These are phyloP conservation scores for Rhynchomys soricoides DNA, from an alignment of 2,113 vertebrate species.

Conservation along the genomic window DNA sequence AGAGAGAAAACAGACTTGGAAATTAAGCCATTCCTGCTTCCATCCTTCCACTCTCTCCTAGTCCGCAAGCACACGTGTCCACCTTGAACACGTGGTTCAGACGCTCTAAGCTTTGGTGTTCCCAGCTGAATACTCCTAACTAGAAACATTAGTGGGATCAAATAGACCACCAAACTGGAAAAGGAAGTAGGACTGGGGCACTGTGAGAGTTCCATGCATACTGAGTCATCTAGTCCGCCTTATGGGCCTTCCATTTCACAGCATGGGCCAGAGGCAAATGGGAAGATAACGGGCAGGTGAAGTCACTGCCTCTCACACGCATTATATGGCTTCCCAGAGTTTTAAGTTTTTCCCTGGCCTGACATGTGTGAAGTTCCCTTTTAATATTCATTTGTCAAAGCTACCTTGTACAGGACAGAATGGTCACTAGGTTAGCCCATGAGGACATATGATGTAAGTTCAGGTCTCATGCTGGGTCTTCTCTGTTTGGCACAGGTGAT, in stretches of 20 bases:
- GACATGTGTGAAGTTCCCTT: neutral
- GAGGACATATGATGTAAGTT: neutral
- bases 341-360: neutral
- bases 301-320: neutral
- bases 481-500: slow-evolving; percentile 85
- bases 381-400: neutral
- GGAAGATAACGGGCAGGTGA: neutral
- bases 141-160: neutral
- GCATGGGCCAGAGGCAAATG: neutral
- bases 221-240: neutral
- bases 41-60: neutral
- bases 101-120: neutral
- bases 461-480: neutral
- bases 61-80: neutral
- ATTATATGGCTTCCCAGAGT: neutral
- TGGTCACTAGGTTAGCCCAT: too few relatives aligned
- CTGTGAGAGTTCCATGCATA: neutral
- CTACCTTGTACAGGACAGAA: neutral
- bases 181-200: neutral
- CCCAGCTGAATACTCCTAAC: neutral
- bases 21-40: neutral
- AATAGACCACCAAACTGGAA: neutral
- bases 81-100: neutral
- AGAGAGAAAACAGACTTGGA: neutral
- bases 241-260: neutral